Base-by-base conservation (phyloP, 2,113 vertebrate genomes). In the Tricholaema leucomelas region DNA sequence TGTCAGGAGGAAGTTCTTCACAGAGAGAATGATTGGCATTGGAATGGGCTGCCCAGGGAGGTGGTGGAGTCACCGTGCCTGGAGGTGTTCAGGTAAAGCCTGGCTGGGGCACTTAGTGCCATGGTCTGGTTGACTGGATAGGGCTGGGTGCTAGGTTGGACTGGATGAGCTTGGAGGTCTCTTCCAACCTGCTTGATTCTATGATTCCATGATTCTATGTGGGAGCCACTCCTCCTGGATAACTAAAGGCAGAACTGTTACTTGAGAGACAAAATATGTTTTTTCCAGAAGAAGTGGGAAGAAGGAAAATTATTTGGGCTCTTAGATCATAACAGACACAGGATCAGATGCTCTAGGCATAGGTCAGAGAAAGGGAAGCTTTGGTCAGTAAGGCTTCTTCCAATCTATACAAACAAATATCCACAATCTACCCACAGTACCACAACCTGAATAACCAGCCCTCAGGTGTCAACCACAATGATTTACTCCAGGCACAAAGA, bases 391-490 rank as follows among this genome's bases (percentile, higher is more conserved):
- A 65, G 85, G 24, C 12, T 31, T 35, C n/a, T 67, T 84, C 33
- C 30, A 9, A 4, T 78, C 28, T 6, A 2, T 10, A 4, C 14
- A 72, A 28, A 4, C 21, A 38, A 25, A 35, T 15, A 48, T 17
- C 16, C 76, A 65, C 8, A 36, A 2, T 11, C 40, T 8, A 27
- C 8, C 56, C 52, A 23, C 78, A 79, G 20, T 9, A 75, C 15
- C 46, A 40, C 21, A 58, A 2, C 5, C 24, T 20, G 35, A 24
- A 19, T 18, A 89, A 3, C 5, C 50, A 82, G 17, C 52, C 35
- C 21, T 48, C 0, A 0, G 9, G 8, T 10, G 9, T 19, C 58
- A 67, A 8, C 23, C 31, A 31, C 9, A 3, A 7, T 60, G 33
- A 71, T 76, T 69, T 69, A 63, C 28, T 75, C 40, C 48, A 69